Percentiles rank a stretch among this genome's conserved stretches.
phyloP scores from a whole-genome alignment of 1,140 invertebrate genomes.

The Achatina immaculata region DNA sequence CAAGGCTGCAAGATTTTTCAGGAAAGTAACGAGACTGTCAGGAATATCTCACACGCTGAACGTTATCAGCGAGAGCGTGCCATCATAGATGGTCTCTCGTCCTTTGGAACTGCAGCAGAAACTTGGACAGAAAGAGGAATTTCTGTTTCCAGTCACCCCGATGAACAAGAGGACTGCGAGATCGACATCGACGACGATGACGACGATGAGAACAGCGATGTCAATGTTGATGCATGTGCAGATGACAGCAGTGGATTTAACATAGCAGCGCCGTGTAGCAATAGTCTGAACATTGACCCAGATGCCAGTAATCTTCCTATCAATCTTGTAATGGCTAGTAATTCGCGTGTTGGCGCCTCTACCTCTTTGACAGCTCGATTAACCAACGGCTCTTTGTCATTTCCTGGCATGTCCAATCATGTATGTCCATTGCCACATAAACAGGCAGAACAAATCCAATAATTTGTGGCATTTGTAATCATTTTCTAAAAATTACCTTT shows the following conservation, averaged over 20 bases:
- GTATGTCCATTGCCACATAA: background rate
- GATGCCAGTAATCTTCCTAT: slow-evolving; percentile 8
- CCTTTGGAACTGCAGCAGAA: background rate
- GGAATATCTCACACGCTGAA: slow-evolving; percentile 16
- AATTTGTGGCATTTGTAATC: no score
- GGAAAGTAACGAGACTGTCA: slow-evolving; percentile 24
- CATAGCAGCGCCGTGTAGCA: background rate
- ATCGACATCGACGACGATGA: slow-evolving; percentile 39
- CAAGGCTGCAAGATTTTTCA: slow-evolving; percentile 37
- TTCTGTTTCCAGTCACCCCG: background rate
- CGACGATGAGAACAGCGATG: background rate
- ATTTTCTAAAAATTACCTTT: no score
- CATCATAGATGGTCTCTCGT: background rate
- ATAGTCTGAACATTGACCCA: background rate
- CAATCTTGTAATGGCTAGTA: slow-evolving; percentile 21
- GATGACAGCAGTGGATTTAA: background rate
- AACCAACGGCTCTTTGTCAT: background rate
- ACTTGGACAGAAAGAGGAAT: background rate
- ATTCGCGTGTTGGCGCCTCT: background rate
- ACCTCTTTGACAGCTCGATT: background rate
- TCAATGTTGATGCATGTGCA: background rate
- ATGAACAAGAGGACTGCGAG: slow-evolving; percentile 28
- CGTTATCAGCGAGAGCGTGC: slow-evolving; percentile 23
- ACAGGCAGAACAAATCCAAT: background rate
- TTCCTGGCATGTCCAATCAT: background rate